Percentiles rank a stretch among this genome's conserved stretches.
These are phyloP conservation scores for Xiphydria camelus DNA, from an alignment of 2,888 invertebrate genomes.

Conservation along the genomic window DNA sequence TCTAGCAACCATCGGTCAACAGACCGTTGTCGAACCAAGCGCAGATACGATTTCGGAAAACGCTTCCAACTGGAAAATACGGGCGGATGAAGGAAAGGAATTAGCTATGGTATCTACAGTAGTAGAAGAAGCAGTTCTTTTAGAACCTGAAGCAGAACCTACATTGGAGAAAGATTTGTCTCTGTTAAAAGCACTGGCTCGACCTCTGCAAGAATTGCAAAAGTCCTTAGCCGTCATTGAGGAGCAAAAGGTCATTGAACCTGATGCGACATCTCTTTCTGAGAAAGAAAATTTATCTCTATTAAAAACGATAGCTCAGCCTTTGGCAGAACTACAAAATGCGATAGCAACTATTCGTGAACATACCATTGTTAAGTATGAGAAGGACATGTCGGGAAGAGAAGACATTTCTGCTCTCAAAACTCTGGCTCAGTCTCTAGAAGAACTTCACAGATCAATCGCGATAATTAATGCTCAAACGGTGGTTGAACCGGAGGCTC, in stretches of 20 bases:
- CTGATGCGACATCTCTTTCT: conserved; percentile 15
- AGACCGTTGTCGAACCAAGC: conserved; percentile 44
- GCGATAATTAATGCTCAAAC: conserved; percentile 50
- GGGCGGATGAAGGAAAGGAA: conserved; percentile 30
- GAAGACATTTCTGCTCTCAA: conserved; percentile 65
- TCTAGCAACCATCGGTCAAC: conserved; percentile 57
- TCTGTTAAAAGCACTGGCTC: conserved; percentile 35
- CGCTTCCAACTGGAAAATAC: conserved; percentile 28
- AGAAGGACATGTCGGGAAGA: conserved; percentile 61
- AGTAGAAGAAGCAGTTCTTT: background rate
- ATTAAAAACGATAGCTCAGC: conserved; percentile 56
- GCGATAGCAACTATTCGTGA: conserved; percentile 60
- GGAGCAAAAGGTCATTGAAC: conserved; percentile 34
- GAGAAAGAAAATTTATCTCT: conserved; percentile 30
- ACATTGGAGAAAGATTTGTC: conserved; percentile 17
- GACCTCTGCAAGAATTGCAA: conserved; percentile 43
- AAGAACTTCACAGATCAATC: conserved; percentile 53
- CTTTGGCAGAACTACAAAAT: conserved; percentile 58
- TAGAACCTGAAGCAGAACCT: conserved; percentile 10
- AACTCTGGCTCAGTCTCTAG: conserved; percentile 61
- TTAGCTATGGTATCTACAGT: conserved; percentile 6
- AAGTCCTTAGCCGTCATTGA: conserved; percentile 43
- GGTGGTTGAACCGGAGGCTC: conserved; percentile 38
- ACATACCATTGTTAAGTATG: conserved; percentile 59
- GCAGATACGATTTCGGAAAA: conserved; percentile 48